A percentile compares a stretch with the other conserved stretches of the same genome.
phyloP scores from a whole-genome alignment of 1,140 invertebrate genomes.

The Latrodectus geometricus region DNA sequence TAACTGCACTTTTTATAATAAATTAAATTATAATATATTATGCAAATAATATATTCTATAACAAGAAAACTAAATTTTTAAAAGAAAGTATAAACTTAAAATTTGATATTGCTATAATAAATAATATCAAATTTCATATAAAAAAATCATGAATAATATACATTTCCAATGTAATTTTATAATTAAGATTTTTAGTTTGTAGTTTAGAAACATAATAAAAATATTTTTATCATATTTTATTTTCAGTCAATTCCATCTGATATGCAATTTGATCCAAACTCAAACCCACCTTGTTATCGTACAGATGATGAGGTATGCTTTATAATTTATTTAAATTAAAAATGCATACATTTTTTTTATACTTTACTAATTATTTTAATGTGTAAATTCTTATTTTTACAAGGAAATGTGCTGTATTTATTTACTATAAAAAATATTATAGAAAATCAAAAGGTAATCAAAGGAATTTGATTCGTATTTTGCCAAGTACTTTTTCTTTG shows the following conservation, averaged over 20 bases:
- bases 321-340: slow-evolving; percentile 4
- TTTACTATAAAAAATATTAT: neutral
- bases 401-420: neutral
- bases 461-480: neutral
- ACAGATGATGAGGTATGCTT: slow-evolving; percentile 89
- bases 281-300: slow-evolving; percentile 97
- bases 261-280: slow-evolving; percentile 99
- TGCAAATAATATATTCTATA: too few species aligned
- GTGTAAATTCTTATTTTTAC: neutral
- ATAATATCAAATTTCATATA: too few species aligned
- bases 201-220: too few species aligned
- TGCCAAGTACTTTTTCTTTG: too few species aligned
- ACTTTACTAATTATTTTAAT: neutral
- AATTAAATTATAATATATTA: too few species aligned
- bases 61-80: too few species aligned
- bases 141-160: too few species aligned
- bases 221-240: neutral
- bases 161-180: too few species aligned
- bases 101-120: too few species aligned
- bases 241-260: slow-evolving; percentile 95
- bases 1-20: too few species aligned
- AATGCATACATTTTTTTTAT: neutral
- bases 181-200: too few species aligned
- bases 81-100: too few species aligned
- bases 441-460: neutral